phyloP scores from a whole-genome alignment of 2,888 invertebrate genomes.

The Hirtodrosophila trivittata region DNA sequence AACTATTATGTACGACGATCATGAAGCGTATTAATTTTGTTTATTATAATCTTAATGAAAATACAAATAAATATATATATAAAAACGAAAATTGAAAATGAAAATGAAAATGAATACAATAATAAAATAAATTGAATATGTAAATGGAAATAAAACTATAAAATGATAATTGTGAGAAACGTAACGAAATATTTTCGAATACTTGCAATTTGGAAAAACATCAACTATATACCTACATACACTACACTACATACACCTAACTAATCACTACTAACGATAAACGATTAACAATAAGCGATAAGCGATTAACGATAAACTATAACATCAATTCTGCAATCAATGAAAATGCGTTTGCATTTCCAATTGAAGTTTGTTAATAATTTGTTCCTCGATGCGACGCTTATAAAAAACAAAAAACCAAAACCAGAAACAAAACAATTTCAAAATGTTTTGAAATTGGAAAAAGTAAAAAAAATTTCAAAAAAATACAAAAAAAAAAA shows the following conservation, averaged over 20 bases:
- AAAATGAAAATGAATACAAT: not conserved
- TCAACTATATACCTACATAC: constrained; percentile 2
- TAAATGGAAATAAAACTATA: constrained; percentile 14
- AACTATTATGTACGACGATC: constrained; percentile 35
- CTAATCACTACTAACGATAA: constrained; percentile 40
- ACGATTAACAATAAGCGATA: constrained; percentile 18
- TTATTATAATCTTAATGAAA: constrained; percentile 30
- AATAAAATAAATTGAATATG: too few relatives aligned
- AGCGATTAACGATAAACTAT: constrained; percentile 27
- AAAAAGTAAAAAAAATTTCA: too few relatives aligned
- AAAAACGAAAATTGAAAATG: constrained; percentile 16
- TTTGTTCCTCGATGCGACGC: constrained; percentile 78
- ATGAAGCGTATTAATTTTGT: constrained; percentile 52
- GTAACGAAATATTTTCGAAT: constrained; percentile 27
- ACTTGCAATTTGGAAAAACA: constrained; percentile 27
- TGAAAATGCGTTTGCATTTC: constrained; percentile 25
- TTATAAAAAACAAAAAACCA: constrained; percentile 44
- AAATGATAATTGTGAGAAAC: constrained; percentile 33
- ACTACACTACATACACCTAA: constrained; percentile 9
- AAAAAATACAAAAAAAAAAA: constrained; percentile 33
- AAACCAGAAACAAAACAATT: constrained; percentile 11
- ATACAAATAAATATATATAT: constrained; percentile 32
- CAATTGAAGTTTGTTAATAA: constrained; percentile 53
- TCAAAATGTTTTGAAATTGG: constrained; percentile 1
- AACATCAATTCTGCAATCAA: constrained; percentile 6